Evolutionary conservation across 2,888 invertebrate species (phyloP).

Genomic region (Mesorhabditis belari): DNA sequence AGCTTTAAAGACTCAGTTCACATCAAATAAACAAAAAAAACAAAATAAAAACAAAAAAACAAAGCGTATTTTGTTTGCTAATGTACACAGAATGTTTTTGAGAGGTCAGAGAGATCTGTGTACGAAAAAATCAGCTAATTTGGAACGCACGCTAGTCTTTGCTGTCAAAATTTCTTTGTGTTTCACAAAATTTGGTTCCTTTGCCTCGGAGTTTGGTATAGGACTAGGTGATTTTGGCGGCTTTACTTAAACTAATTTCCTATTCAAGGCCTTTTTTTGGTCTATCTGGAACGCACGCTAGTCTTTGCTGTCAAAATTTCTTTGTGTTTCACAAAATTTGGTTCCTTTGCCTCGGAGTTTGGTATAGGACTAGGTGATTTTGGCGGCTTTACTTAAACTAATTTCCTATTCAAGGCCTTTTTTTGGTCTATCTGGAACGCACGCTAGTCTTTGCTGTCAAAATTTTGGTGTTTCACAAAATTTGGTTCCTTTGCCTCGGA

Average conservation of each 20-base stretch:
- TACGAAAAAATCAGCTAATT: not conserved
- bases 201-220: constrained; percentile 10
- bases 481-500: too few species aligned
- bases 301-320: not conserved
- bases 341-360: too few species aligned
- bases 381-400: constrained; percentile 39
- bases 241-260: too few species aligned
- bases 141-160: not conserved
- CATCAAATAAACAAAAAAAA: too few species aligned
- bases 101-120: not conserved
- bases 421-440: too few species aligned
- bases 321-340: constrained; percentile 1
- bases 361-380: constrained; percentile 18
- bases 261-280: too few species aligned
- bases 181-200: not conserved
- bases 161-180: not conserved
- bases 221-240: constrained; percentile 22
- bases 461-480: not conserved
- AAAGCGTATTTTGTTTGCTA: too few species aligned
- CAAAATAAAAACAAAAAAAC: too few species aligned
- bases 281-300: not conserved
- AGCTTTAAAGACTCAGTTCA: too few species aligned
- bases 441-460: not conserved
- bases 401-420: too few species aligned
- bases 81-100: not conserved